Evolutionary conservation across 2,888 invertebrate species (phyloP).

Genomic region (Mystacides longicornis): DNA sequence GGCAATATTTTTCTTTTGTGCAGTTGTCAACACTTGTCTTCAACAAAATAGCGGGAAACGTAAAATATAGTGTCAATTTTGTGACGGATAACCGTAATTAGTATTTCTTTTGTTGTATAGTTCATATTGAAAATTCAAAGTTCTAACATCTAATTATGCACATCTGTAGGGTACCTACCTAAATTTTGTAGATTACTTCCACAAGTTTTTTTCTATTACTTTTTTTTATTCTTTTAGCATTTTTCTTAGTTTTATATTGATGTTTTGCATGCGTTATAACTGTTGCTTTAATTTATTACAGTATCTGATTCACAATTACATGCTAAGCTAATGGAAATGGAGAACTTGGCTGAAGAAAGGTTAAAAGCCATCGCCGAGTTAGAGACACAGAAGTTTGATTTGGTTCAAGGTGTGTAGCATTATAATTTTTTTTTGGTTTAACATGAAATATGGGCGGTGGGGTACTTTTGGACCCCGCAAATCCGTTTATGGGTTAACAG

Average conservation of each 20-base stretch:
- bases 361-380: constrained; percentile 52
- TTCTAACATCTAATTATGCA: too few species aligned
- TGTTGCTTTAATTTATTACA: constrained; percentile 30
- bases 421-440: not conserved
- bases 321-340: constrained; percentile 44
- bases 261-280: constrained; percentile 1
- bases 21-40: too few species aligned
- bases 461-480: too few species aligned
- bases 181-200: constrained; percentile 12
- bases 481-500: too few species aligned
- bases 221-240: not conserved
- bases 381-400: constrained; percentile 61
- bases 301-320: constrained; percentile 47
- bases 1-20: too few species aligned
- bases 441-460: not conserved
- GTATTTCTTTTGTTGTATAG: too few species aligned
- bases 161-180: too few species aligned
- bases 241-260: not conserved
- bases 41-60: too few species aligned
- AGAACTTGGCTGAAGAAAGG: constrained; percentile 47
- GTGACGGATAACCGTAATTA: too few species aligned
- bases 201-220: constrained; percentile 13
- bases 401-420: constrained; percentile 49
- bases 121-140: too few species aligned
- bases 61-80: too few species aligned